Evolutionary conservation across 2,888 invertebrate species (phyloP).

Genomic region (Philonicus albiceps): DNA sequence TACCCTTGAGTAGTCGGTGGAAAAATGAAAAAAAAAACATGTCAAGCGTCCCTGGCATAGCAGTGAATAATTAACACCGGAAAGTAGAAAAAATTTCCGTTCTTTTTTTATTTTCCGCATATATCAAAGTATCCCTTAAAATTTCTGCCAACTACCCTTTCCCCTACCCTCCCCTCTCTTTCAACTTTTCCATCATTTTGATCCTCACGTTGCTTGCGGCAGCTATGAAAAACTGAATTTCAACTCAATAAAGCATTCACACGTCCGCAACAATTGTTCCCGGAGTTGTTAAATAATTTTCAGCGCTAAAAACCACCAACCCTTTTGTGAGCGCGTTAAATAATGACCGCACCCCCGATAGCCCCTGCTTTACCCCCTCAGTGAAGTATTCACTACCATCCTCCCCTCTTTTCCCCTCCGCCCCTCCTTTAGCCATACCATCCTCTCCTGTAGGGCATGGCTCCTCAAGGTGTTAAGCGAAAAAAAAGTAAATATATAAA

Average conservation of each 20-base stretch:
- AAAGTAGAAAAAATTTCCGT: not conserved
- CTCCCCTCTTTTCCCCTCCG: not conserved
- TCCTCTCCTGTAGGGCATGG: not conserved
- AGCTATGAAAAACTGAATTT: constrained; percentile 11
- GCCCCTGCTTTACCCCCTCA: not conserved
- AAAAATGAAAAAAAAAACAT: not conserved
- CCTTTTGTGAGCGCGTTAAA: constrained; percentile 1
- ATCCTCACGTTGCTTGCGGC: not conserved
- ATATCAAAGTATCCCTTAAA: constrained; percentile 33
- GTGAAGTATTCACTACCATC: too few relatives aligned
- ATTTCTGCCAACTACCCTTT: too few relatives aligned
- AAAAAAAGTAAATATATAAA: not conserved
- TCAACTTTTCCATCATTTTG: not conserved
- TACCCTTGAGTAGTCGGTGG: not conserved
- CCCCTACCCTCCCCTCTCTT: not conserved
- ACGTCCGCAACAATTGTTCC: constrained; percentile 36
- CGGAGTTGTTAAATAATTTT: constrained; percentile 30
- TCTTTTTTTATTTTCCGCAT: not conserved
- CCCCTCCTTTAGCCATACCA: not conserved
- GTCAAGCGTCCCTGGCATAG: not conserved
- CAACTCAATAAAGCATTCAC: constrained; percentile 35
- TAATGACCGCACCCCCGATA: not conserved
- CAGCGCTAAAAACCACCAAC: constrained; percentile 4
- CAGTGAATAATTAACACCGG: constrained; percentile 32
- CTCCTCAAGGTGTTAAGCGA: constrained; percentile 15